Base-by-base conservation (phyloP, 2,113 vertebrate species). In the Galeopterus variegatus region DNA sequence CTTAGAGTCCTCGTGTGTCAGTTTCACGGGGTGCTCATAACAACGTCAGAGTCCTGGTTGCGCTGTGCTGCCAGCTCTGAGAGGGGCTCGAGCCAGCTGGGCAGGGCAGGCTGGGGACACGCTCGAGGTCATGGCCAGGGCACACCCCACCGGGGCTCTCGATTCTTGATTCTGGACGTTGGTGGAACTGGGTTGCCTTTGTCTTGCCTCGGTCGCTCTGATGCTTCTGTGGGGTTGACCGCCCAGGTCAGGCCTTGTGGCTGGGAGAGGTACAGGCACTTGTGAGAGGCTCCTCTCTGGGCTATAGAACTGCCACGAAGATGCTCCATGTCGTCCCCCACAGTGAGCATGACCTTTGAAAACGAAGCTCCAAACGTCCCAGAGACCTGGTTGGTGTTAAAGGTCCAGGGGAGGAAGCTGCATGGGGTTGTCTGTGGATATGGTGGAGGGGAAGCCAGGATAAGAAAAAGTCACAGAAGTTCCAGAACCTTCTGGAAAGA, bases 111-210 rank as follows among this genome's bases (percentile, higher is more conserved):
- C 21, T 0, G 33, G 69, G 11, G 41, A 62, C 14, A 4, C 0
- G 23, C 21, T 10, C 10, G 8, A 75, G 12, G 69, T 18, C 15
- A 33, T 33, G 4, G 21, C 50, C 75, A 41, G 13, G 1, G 52
- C 31, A 21, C 54, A 31, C 70, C 24, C 45, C 9, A 0, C 45
- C 4, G 5, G 84, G 28, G 3, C 56, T 70, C 26, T 7, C 5
- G 0, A 21, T 1, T 70, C 33, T 3, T 8, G 0, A 33, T 4
- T 12, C 64, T 14, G 58, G 73, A 45, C 1, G 0, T 12, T 0
- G 0, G 52, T 24, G 65, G 26, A 26, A 17, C 62, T 72, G 24
- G 58, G 36, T 3, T 21, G 31, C 80, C 72, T 23, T 36, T 3
- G 11, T 19, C 41, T 48, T 28, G 48, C 21, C 17, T 3, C 23